Percentiles rank a stretch among this genome's conserved stretches.
phyloP scores from a whole-genome alignment of 2,113 vertebrate species.

The Carassius auratus region DNA sequence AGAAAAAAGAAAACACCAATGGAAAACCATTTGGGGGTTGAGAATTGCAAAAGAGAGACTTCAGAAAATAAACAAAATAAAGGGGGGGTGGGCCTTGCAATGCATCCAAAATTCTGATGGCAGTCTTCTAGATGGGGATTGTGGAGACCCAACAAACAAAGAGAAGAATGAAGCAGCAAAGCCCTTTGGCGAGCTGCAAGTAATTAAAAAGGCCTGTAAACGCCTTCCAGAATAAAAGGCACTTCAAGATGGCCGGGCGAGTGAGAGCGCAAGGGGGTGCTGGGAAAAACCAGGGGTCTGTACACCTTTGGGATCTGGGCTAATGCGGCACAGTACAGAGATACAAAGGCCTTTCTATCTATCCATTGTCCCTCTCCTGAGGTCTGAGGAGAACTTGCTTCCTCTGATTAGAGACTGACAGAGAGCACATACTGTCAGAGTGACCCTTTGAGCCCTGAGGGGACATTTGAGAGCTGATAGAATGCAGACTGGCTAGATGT shows the following conservation, averaged over 20 bases:
- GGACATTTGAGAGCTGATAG: constrained; percentile 6
- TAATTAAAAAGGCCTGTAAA: constrained; percentile 86
- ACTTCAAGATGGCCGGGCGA: constrained; percentile 76
- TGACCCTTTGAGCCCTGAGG: constrained; percentile 24
- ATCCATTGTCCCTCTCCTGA: constrained; percentile 33
- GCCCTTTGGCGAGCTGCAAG: constrained; percentile 80
- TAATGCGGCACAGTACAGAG: constrained; percentile 24
- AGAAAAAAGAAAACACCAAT: constrained; percentile 58
- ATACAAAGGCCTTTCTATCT: constrained; percentile 50
- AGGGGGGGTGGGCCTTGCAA: constrained; percentile 35
- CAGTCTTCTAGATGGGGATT: constrained; percentile 60
- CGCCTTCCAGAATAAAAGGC: constrained; percentile 75
- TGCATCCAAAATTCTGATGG: constrained; percentile 53
- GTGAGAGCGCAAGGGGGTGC: constrained; percentile 34
- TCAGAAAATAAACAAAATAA: constrained; percentile 45
- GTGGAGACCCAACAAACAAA: constrained; percentile 78
- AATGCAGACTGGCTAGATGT: not conserved
- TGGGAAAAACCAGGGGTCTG: constrained; percentile 47
- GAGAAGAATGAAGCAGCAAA: constrained; percentile 66
- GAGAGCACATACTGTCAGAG: constrained; percentile 12
- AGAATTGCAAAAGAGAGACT: constrained; percentile 27
- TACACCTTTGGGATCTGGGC: constrained; percentile 57
- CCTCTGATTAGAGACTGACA: constrained; percentile 27
- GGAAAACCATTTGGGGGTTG: constrained; percentile 56
- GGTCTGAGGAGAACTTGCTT: constrained; percentile 21